A percentile compares a stretch with the other conserved stretches of the same genome.
phyloP scores from a whole-genome alignment of 2,113 vertebrate species.

The Tetrao urogallus region DNA sequence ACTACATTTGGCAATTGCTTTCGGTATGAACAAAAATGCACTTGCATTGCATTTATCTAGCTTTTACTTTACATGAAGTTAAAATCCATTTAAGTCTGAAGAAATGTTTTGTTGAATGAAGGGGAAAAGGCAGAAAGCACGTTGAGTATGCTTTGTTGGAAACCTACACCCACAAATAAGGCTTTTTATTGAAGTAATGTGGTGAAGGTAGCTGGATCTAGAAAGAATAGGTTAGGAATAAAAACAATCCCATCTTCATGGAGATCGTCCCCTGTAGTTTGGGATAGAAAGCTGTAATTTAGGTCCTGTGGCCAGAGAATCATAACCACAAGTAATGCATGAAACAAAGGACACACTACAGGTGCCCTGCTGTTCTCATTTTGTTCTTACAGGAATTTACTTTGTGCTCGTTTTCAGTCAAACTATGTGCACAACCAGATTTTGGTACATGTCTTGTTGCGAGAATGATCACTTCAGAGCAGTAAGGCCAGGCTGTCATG shows the following conservation, averaged over 20 bases:
- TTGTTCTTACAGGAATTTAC: background rate
- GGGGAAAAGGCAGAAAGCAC: background rate
- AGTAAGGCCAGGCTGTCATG: background rate
- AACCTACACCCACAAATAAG: background rate
- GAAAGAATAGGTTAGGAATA: background rate
- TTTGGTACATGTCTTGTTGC: background rate
- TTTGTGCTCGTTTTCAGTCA: background rate
- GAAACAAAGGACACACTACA: background rate
- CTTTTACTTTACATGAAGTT: background rate
- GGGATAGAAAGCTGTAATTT: background rate
- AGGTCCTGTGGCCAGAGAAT: background rate
- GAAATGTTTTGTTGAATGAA: background rate
- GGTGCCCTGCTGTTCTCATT: background rate
- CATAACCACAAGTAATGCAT: background rate
- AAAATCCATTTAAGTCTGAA: background rate
- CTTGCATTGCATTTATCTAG: background rate
- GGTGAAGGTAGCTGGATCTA: background rate
- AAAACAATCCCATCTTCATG: background rate
- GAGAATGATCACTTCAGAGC: background rate
- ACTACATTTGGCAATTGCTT: background rate
- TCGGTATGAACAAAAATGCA: background rate
- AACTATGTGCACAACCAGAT: background rate
- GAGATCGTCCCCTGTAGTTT: background rate
- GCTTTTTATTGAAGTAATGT: background rate
- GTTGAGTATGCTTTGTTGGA: background rate